Evolutionary conservation across 1,140 invertebrate species (phyloP).

Genomic region (Drosophila azteca): DNA sequence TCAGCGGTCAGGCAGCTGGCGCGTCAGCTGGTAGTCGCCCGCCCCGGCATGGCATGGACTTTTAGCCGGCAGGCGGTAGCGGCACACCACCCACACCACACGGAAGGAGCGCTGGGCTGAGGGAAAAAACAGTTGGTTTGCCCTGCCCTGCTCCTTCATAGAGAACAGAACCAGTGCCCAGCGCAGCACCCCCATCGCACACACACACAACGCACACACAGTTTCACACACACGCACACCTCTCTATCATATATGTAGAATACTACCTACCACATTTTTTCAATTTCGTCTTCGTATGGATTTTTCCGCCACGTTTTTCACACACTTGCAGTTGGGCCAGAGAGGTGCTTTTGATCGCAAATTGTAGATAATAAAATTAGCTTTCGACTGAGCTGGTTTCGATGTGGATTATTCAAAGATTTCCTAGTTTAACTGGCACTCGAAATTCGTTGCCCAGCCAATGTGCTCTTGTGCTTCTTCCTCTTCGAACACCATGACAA

Average conservation of each 20-base stretch:
- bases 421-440: constrained; percentile 40
- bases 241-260: constrained; percentile 42
- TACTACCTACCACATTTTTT: constrained; percentile 72
- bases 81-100: constrained; percentile 13
- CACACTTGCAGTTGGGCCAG: constrained; percentile 49
- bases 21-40: constrained; percentile 39
- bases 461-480: constrained; percentile 69
- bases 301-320: constrained; percentile 80
- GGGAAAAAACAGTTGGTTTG: constrained; percentile 40
- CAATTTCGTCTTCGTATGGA: constrained; percentile 58
- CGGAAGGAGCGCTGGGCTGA: no score
- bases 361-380: constrained; percentile 48
- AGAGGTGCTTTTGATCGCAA: constrained; percentile 47
- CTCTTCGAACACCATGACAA: constrained; percentile 66
- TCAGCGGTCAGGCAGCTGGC: constrained; percentile 19
- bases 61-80: constrained; percentile 31
- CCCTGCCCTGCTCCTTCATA: constrained; percentile 23
- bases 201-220: constrained; percentile 39
- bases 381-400: constrained; percentile 55
- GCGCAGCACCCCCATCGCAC: constrained; percentile 63
- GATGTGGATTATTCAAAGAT: constrained; percentile 19
- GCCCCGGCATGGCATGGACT: constrained; percentile 8
- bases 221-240: constrained; percentile 40
- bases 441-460: constrained; percentile 46
- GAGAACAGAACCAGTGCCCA: constrained; percentile 54